Evolutionary conservation across 2,797 vertebrate species (phyloP), one percentile per base, ranked within the genome.

Genomic region (Arctocebus calabarensis): DNA sequence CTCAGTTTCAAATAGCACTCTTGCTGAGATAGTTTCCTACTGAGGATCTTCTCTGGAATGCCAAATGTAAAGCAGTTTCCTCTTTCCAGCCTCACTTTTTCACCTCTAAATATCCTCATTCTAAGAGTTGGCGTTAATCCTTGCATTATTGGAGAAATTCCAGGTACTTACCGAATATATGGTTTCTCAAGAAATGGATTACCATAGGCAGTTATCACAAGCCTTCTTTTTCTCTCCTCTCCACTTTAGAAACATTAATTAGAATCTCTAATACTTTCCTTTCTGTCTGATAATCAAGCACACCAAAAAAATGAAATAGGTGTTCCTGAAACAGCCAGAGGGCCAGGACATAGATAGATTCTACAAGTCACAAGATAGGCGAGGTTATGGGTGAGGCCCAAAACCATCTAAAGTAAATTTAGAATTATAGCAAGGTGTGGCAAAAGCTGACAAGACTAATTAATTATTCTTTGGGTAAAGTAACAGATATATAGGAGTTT

Each of bases 81-180:
- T 94, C 27, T 88, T 89, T 90, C 90, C 52, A 81, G n/a, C 32
- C 29, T 88, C 57, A 37, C 22, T 93, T 93, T 52, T 6, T 37
- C 25, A 91, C 19, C 34, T 95, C 32, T 89, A 96, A 83, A 85
- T 74, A 9, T 23, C 22, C 52, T 96, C 55, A 20, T 40, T 94
- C n/a, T 75, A 95, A 85, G 32, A 83, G 27, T 23, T 92, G 66
- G 13, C 71, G 34, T 43, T 45, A 94, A 90, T 78, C 73, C 6
- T 90, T 93, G 74, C 66, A 91, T 89, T 94, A 68, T 32, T 97
- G 95, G 96, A 96, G 85, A 97, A 93, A 71, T 19, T 97, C 93
- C 97, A 97, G 94, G 95, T 97, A 96, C 94, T 97, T 97, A 96
- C 93, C 91, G 86, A 94, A 57, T 86, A 89, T 84, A 90, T 34